Evolutionary conservation across 2,113 vertebrate species (phyloP).

Genomic region (Clupea harengus): DNA sequence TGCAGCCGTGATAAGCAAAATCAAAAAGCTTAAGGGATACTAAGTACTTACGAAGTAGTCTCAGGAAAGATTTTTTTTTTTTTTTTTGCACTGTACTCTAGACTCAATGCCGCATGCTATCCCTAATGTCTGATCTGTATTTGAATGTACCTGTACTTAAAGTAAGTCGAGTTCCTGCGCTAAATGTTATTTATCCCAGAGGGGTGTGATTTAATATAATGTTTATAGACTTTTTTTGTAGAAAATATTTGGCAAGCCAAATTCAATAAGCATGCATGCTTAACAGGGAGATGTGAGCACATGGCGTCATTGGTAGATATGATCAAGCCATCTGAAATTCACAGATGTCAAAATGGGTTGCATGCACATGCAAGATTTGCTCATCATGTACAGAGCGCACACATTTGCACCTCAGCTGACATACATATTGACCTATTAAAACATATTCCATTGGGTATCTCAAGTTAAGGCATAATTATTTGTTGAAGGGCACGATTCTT

Average conservation of each 20-base stretch:
- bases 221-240: constrained; percentile 54
- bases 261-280: constrained; percentile 61
- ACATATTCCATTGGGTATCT: constrained; percentile 43
- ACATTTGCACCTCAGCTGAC: constrained; percentile 48
- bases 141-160: constrained; percentile 72
- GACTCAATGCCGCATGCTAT: constrained; percentile 62
- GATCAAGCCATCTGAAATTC: constrained; percentile 21
- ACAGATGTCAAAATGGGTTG: constrained; percentile 51
- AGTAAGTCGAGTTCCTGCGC: constrained; percentile 58
- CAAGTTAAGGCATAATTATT: constrained; percentile 61
- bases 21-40: constrained; percentile 61
- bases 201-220: constrained; percentile 55
- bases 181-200: constrained; percentile 67
- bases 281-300: constrained; percentile 35
- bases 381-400: constrained; percentile 53
- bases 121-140: constrained; percentile 61
- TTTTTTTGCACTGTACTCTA: constrained; percentile 70
- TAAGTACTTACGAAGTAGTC: constrained; percentile 63
- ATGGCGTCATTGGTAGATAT: constrained; percentile 16
- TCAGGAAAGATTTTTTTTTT: constrained; percentile 70
- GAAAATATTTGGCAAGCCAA: constrained; percentile 50
- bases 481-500: constrained; percentile 46
- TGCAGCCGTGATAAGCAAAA: constrained; percentile 45
- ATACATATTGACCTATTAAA: constrained; percentile 46
- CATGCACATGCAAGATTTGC: constrained; percentile 66